Base-by-base conservation (phyloP, 2,113 vertebrate species). In the Scomber scombrus region DNA sequence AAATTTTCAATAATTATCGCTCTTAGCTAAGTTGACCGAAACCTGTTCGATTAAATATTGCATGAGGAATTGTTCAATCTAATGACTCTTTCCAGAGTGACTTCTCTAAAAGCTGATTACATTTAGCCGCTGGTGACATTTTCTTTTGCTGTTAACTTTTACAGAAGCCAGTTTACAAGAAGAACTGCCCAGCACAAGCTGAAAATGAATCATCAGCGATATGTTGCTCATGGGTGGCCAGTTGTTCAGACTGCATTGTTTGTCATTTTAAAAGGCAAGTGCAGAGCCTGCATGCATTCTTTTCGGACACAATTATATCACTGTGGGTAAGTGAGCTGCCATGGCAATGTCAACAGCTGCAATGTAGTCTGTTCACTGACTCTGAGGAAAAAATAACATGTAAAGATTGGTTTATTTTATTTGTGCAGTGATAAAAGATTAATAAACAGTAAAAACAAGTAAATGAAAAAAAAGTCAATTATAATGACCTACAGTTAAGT, bases 291-390 rank as follows among this genome's bases (percentile, higher is more conserved):
- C 21, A 12, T 51, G 56, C 47, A 57, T 47, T 77, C 23, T 64
- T 34, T 75, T 75, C 18, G 21, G 56, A 9, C 10, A 9, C 70
- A 81, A 76, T 88, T 78, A 54, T 54, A 73, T 55, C 56, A 60
- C 70, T n/a, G 51, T 19, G 60, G 55, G 67, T 34, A 54, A 71
- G 57, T 11, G 65, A 63, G 50, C 19, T 47, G 61, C 75, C 73
- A 66, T 52, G 14, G 57, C 11, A 2, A 11, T 19, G 56, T 61
- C 15, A 61, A 50, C 54, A 66, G 34, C 52, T 73, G 49, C 31
- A 23, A 3, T 18, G 67, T 45, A 15, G 57, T 34, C 26, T 77
- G 40, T 78, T 26, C 49, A 18, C 60, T 51, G 12, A 14, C 12
- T 31, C 14, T 64, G 16, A 29, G 51, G 21, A 31, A 47, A 67